phyloP scores from a whole-genome alignment of 2,888 invertebrate species.

The Pantelozetes paolii region DNA sequence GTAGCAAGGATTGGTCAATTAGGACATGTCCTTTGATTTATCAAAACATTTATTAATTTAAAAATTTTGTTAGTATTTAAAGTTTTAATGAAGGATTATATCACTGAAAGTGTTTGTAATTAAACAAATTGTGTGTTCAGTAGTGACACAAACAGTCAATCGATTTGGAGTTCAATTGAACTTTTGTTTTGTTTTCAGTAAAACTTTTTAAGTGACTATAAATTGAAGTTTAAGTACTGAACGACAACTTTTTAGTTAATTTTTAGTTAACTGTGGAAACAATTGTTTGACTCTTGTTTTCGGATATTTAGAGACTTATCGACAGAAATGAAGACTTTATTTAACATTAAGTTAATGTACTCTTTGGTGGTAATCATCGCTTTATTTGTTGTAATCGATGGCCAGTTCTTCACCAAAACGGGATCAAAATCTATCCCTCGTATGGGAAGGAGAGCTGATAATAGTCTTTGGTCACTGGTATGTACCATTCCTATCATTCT shows the following conservation, averaged over 20 bases:
- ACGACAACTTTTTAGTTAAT: conserved; percentile 1
- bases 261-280: neutral
- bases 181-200: too few relatives aligned
- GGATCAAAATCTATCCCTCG: conserved; percentile 44
- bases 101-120: neutral
- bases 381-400: conserved; percentile 6
- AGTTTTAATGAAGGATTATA: neutral
- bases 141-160: too few relatives aligned
- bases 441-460: conserved; percentile 43
- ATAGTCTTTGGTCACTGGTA: conserved; percentile 31
- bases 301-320: neutral
- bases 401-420: conserved; percentile 44
- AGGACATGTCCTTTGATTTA: conserved; percentile 24
- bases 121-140: neutral
- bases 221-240: neutral
- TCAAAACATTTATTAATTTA: neutral
- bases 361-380: neutral
- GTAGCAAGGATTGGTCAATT: conserved; percentile 16
- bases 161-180: too few relatives aligned
- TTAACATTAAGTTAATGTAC: conserved; percentile 23
- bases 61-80: neutral
- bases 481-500: too few relatives aligned
- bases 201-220: too few relatives aligned
- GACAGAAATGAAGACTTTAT: conserved; percentile 13
- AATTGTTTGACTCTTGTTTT: neutral